A percentile compares a stretch with the other conserved stretches of the same genome.
Conservation (phyloP, 1,140 invertebrate species). For the Drosophila varians region DNA sequence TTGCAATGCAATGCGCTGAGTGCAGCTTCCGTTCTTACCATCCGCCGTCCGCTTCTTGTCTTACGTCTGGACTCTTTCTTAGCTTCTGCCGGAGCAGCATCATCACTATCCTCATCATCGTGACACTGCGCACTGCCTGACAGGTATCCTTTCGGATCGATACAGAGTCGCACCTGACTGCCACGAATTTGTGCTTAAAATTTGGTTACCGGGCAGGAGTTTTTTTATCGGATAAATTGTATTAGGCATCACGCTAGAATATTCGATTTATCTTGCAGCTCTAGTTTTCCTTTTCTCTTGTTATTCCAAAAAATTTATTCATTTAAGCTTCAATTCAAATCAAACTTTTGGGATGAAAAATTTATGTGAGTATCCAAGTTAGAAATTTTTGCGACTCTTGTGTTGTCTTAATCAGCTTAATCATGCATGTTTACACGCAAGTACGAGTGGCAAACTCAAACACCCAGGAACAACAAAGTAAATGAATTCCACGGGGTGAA, state of each 20-base stretch:
- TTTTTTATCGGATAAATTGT: not conserved
- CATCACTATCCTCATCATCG: constrained; percentile 19
- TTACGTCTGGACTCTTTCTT: constrained; percentile 13
- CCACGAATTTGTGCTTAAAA: constrained; percentile 1
- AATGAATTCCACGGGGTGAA: constrained; percentile 33
- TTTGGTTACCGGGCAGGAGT: not conserved
- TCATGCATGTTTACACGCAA: constrained; percentile 81
- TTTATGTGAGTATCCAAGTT: not conserved
- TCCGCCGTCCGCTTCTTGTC: constrained; percentile 7
- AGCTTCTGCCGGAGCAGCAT: constrained; percentile 10
- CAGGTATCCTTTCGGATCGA: not conserved
- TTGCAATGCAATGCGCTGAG: constrained; percentile 57
- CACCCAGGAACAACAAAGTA: constrained; percentile 65
- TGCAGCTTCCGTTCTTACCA: constrained; percentile 33
- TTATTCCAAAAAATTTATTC: not conserved
- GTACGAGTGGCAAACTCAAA: constrained; percentile 71
- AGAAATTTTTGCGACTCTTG: not conserved
- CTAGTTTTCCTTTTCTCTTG: no score
- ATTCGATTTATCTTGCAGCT: no score
- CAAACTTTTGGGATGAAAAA: no score
- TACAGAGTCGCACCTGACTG: constrained; percentile 18
- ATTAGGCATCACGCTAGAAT: not conserved
- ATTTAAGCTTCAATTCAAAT: not conserved
- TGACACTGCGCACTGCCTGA: not conserved
- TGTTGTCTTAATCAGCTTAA: constrained; percentile 65